Percentiles rank a stretch among this genome's conserved stretches.
Conservation (phyloP, 2,797 vertebrate species). For the Rhodeus uyekii region DNA sequence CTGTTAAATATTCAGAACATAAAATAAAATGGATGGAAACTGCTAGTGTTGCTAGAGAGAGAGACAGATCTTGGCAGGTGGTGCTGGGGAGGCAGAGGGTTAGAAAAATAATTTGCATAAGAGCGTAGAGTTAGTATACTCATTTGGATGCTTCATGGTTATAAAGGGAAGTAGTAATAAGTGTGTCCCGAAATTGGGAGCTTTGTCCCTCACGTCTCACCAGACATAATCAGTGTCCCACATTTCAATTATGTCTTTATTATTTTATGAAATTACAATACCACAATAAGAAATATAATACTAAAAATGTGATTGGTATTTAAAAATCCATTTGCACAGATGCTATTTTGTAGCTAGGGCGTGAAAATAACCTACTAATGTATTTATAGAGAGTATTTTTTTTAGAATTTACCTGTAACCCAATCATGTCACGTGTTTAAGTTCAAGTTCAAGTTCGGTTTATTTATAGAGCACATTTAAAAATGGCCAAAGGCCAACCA, state of each 20-base stretch:
- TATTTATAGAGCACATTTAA: no score
- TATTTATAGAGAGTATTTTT: no score
- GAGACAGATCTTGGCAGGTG: not conserved
- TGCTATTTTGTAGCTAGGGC: not conserved
- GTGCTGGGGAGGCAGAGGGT: not conserved
- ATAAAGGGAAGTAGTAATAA: not conserved
- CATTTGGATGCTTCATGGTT: not conserved
- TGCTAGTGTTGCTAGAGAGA: not conserved
- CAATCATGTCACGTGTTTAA: no score
- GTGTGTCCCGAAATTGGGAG: not conserved
- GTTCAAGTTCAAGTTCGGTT: no score
- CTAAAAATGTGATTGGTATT: no score
- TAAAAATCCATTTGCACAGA: no score
- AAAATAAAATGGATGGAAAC: not conserved
- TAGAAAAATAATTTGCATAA: not conserved
- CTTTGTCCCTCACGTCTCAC: not conserved
- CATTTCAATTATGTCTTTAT: not conserved
- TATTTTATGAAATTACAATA: no score
- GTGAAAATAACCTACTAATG: not conserved
- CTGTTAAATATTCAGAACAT: not conserved
- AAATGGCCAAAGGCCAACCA: no score
- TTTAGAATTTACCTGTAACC: no score
- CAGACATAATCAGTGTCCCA: not conserved
- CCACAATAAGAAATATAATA: no score
- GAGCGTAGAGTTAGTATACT: not conserved